Conservation (phyloP, 1,140 invertebrate species). For the Grapholita molesta region DNA sequence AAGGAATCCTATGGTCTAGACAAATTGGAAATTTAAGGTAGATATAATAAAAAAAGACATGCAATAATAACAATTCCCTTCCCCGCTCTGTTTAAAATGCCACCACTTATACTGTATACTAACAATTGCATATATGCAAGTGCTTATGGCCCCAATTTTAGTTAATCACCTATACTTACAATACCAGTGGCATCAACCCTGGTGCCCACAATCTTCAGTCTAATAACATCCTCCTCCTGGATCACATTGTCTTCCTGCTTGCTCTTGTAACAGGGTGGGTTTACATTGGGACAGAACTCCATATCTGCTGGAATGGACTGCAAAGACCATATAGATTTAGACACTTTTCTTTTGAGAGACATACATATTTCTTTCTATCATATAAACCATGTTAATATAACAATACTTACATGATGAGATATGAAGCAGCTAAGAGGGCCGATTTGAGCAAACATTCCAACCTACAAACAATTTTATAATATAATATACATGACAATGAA, state of each 20-base stretch:
- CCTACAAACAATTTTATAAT: constrained; percentile 79
- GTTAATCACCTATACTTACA: constrained; percentile 87
- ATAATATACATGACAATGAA: too few relatives aligned
- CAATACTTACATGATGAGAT: constrained; percentile 94
- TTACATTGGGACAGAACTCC: constrained; percentile 99
- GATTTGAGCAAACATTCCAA: constrained; percentile 99
- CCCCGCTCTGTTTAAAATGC: too few relatives aligned
- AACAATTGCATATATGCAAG: too few relatives aligned
- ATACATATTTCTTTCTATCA: too few relatives aligned
- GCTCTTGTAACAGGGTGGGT: constrained; percentile 98
- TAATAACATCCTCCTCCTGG: constrained; percentile 98
- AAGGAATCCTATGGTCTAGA: too few relatives aligned
- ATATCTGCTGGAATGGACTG: constrained; percentile 99
- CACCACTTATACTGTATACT: too few relatives aligned
- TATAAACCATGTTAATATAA: too few relatives aligned
- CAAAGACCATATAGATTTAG: constrained; percentile 48
- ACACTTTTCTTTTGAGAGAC: constrained; percentile 12
- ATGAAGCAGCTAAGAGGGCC: constrained; percentile 99
- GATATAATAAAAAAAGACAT: too few relatives aligned
- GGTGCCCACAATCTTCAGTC: constrained; percentile 98
- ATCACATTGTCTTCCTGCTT: constrained; percentile 99
- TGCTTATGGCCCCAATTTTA: too few relatives aligned
- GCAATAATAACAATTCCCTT: too few relatives aligned
- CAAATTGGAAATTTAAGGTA: too few relatives aligned
- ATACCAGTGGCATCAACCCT: constrained; percentile 97